Evolutionary conservation across 2,113 vertebrate species (phyloP), one percentile per base, ranked within the genome.

Genomic region (Syngnathus scovelli): DNA sequence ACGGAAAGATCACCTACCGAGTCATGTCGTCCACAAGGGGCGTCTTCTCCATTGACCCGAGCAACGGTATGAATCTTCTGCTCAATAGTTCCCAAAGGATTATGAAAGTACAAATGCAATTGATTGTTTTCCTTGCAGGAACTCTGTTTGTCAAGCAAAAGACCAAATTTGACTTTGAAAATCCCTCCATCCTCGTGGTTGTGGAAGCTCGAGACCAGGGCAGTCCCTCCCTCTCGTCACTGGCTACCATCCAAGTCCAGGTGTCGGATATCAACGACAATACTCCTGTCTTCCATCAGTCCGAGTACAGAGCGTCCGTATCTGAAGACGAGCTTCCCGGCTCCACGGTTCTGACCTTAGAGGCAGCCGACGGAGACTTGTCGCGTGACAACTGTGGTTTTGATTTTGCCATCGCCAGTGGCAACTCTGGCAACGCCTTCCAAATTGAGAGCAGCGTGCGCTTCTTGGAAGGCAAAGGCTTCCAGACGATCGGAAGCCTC

Each of bases 231-330:
- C 92, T 96, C 52, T 91, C 92, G 0, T 89, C 96, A 44, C 77
- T 90, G 61, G 87, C 94, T 77, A 95, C 91, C 0, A 91, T 99
- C 67, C 95, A 97, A 1, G 89, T 99, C 4, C 93, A 95, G 62
- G 87, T 98, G 13, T 89, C 92, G 5, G 96, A 98, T 33, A 86
- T 95, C 71, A 99, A 99, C 0, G 94, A 98, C 90, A 95, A 98
- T 0, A 83, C 93, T 58, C 97, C 97, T 0, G 88, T 78, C 66
- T 99, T 98, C 87, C 89, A 92, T 21, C 88, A 91, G 67, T 89
- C 91, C 0, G 83, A 88, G 75, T 98, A 98, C 87, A 93, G 89
- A 0, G 89, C 95, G 74, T 89, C 90, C 0, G 82, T 98, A 48
- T 83, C 93, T 0, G 97, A 99, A 70, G 95, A 99, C 78, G 86